A percentile compares a stretch with the other conserved stretches of the same genome.
Conservation (phyloP, 2,113 vertebrate species). For the Columbina picui region DNA sequence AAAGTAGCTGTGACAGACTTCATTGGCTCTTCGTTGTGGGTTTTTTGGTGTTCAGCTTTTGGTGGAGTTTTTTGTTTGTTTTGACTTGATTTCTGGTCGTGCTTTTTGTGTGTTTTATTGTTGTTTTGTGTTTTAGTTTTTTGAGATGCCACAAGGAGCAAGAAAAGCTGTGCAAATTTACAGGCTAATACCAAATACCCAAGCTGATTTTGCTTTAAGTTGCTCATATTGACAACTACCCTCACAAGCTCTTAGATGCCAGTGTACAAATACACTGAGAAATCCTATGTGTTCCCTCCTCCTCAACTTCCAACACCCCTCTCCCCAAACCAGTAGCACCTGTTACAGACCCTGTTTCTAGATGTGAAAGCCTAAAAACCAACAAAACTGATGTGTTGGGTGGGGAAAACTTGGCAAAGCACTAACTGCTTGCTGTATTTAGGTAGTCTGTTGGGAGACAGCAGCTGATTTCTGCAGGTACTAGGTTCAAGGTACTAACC, state of each 20-base stretch:
- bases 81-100: too few species aligned
- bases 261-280: not conserved
- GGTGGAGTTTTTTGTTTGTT: too few species aligned
- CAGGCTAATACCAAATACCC: not conserved
- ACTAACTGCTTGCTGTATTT: too few species aligned
- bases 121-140: not conserved
- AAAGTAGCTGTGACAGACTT: not conserved
- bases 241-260: not conserved
- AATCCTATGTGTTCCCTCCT: not conserved
- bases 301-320: not conserved
- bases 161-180: not conserved
- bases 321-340: not conserved
- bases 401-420: not conserved
- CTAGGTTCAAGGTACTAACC: not conserved
- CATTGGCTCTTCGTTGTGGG: not conserved
- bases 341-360: not conserved
- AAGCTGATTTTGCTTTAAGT: not conserved
- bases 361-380: not conserved
- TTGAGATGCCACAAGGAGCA: not conserved
- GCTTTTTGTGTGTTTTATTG: too few species aligned
- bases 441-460: not conserved
- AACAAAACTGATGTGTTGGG: not conserved
- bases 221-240: not conserved
- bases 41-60: not conserved
- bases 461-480: not conserved